A percentile compares a stretch with the other conserved stretches of the same genome.
These are phyloP conservation scores for Cryptoblepharus egeriae DNA, from an alignment of 2,797 vertebrate species.

Conservation along the genomic window DNA sequence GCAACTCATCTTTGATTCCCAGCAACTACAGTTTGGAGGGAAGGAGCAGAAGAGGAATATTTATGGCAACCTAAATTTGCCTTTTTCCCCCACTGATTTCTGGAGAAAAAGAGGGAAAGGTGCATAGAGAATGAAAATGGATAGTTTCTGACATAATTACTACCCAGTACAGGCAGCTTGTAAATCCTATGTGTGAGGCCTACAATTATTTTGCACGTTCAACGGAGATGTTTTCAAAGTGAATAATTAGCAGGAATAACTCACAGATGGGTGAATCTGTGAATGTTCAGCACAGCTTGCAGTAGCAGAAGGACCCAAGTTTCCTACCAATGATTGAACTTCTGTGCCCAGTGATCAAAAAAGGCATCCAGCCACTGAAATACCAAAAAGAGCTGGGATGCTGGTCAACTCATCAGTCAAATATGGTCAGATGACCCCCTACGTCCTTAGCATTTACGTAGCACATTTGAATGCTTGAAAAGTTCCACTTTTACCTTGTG, in stretches of 20 bases:
- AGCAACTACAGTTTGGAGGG: neutral
- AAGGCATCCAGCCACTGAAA: neutral
- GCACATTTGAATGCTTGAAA: neutral
- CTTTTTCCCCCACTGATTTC: neutral
- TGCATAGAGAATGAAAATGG: conserved; percentile 2
- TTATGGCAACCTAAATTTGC: neutral
- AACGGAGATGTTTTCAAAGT: neutral
- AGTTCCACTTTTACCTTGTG: too few species aligned
- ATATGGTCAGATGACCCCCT: neutral
- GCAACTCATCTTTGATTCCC: neutral
- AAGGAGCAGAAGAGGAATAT: neutral
- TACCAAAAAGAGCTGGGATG: rapidly evolving
- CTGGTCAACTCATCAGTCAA: neutral
- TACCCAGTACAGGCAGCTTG: conserved; percentile 14
- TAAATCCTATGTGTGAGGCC: neutral
- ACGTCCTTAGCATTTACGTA: neutral
- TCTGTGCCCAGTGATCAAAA: neutral
- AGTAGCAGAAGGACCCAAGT: neutral
- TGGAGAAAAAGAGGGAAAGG: neutral
- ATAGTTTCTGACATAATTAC: conserved; percentile 3
- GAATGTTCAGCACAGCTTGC: neutral
- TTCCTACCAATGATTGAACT: neutral
- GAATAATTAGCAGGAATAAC: neutral
- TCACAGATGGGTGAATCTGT: neutral
- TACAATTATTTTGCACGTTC: neutral